Evolutionary conservation across 92 coral and sea anemone species (phyloP), one percentile per base, ranked within the genome.

Genomic region (Siderastrea radians): DNA sequence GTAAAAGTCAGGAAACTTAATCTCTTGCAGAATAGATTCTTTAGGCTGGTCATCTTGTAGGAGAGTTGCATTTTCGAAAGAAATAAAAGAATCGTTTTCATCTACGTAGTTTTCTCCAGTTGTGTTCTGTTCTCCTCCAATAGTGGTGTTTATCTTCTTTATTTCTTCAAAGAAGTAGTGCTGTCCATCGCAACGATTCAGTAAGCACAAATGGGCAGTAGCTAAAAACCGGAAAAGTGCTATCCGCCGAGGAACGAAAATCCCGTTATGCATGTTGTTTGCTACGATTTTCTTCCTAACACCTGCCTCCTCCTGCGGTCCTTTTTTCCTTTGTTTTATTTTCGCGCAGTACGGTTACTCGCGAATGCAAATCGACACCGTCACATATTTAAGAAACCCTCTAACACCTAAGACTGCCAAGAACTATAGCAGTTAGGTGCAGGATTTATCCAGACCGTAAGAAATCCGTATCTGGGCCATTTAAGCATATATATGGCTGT

Each of bases 1-100:
- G 67, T 97, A 95, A 55, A 86, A 81, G 6, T 77, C 74, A 0
- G 98, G 97, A 61, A 97, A 93, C 54, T 91, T 91, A 54, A 97
- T 81, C 59, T 75, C 51, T 43, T 46, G 75, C 72, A 55, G 10
- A 38, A 74, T n/a, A 49, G 80, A 67, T 59, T 82, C 77, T 13
- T 81, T 8, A 16, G 71, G 47, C 38, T 91, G 89, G 7, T 87
- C 74, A 16, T 85, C 69, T 54, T 77, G 51, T 14, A 49, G 60
- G 12, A 73, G 73, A 61, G 87, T 84, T 84, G 87, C 87, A 50
- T 84, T 84, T 53, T 84, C 87, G 7, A 84, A 74, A 45, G 81
- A 15, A 3, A 84, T 84, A 16, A 61, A 47, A 49, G 80, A 52
- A 2, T 73, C 80, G 10, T 51, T 7, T 1, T 15, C 49, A 26